A percentile compares a stretch with the other conserved stretches of the same genome.
phyloP scores from a whole-genome alignment of 2,888 invertebrate genomes.

The Embidobia sp. region DNA sequence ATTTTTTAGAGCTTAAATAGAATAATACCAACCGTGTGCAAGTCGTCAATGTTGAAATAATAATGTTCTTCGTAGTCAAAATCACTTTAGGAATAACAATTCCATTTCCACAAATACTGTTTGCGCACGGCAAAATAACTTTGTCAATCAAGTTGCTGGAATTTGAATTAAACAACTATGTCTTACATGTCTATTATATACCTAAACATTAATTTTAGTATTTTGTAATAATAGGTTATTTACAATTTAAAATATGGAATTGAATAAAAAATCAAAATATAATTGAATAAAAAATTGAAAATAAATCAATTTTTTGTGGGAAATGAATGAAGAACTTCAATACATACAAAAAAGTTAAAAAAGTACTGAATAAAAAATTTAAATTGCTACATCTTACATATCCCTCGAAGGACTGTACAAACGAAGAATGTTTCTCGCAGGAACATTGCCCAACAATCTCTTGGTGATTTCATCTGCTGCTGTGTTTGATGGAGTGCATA shows the following conservation, averaged over 20 bases:
- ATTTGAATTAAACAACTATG: no score
- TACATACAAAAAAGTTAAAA: no score
- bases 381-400: constrained; percentile 46
- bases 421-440: constrained; percentile 62
- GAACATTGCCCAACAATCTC: constrained; percentile 79
- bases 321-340: no score
- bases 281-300: no score
- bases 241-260: no score
- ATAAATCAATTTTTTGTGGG: no score
- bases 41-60: constrained; percentile 85
- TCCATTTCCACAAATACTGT: constrained; percentile 78
- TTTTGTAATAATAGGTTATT: no score
- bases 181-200: no score
- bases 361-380: no score
- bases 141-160: constrained; percentile 67
- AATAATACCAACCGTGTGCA: constrained; percentile 82
- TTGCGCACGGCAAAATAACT: constrained; percentile 76
- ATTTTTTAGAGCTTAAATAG: no score
- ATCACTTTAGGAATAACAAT: constrained; percentile 81
- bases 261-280: no score
- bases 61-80: constrained; percentile 83
- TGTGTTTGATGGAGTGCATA: constrained; percentile 87
- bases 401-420: constrained; percentile 67
- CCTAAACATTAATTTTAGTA: no score
- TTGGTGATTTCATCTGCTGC: constrained; percentile 87